phyloP scores from a whole-genome alignment of 2,113 vertebrate species.

The Tenebrosternarchus preto region DNA sequence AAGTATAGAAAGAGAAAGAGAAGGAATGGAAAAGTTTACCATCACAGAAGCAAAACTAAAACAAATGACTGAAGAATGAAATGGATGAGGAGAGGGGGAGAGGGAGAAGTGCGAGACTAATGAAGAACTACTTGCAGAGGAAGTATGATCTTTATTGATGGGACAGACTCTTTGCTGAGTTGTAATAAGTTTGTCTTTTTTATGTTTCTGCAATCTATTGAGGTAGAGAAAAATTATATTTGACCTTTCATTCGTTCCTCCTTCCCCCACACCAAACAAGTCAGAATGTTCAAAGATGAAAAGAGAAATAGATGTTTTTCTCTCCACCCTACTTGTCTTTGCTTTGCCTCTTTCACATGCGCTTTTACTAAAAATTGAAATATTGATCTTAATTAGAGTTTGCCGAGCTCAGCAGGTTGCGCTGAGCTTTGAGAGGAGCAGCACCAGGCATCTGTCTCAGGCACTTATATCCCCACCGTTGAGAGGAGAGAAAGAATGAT shows the following conservation, averaged over 20 bases:
- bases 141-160: slow-evolving; percentile 61
- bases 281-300: slow-evolving; percentile 58
- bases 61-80: not conserved
- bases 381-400: slow-evolving; percentile 85
- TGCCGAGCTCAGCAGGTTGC: slow-evolving; percentile 78
- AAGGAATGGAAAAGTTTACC: not conserved
- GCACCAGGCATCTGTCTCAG: slow-evolving; percentile 75
- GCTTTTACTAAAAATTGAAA: slow-evolving; percentile 80
- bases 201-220: slow-evolving; percentile 50
- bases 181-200: slow-evolving; percentile 62
- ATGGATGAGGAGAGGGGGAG: slow-evolving; percentile 1
- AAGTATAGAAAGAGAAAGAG: not conserved
- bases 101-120: slow-evolving; percentile 38
- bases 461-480: slow-evolving; percentile 70
- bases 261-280: slow-evolving; percentile 64
- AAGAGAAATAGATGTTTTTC: slow-evolving; percentile 64
- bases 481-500: slow-evolving; percentile 70
- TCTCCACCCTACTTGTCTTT: slow-evolving; percentile 57
- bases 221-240: slow-evolving; percentile 69
- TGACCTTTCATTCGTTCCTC: slow-evolving; percentile 67
- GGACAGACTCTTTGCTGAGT: slow-evolving; percentile 54
- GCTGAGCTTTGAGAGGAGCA: slow-evolving; percentile 73
- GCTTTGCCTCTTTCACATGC: slow-evolving; percentile 48
- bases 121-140: slow-evolving; percentile 50
- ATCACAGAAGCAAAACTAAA: slow-evolving; percentile 1